Percentiles rank a stretch among this genome's conserved stretches.
phyloP scores from a whole-genome alignment of 2,113 vertebrate genomes.

The Hiodon alosoides region DNA sequence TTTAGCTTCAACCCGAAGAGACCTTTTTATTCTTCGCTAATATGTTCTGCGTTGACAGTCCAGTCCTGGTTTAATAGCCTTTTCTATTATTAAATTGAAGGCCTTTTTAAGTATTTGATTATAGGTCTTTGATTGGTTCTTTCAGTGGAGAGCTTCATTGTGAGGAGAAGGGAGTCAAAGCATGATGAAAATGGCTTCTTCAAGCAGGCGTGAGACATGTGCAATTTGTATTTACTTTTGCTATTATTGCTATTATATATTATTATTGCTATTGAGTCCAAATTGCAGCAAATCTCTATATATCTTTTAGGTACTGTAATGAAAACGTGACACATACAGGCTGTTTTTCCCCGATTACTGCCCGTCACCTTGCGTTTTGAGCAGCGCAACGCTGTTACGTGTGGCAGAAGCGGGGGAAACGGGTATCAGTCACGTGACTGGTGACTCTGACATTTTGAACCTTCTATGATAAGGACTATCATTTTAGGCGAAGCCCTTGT shows the following conservation, averaged over 20 bases:
- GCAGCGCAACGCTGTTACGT: constrained; percentile 42
- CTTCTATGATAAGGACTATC: constrained; percentile 63
- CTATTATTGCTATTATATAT: no score
- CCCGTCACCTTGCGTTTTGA: constrained; percentile 28
- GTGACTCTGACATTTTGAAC: constrained; percentile 54
- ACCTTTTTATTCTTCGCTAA: constrained; percentile 8
- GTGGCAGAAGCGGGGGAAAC: constrained; percentile 44
- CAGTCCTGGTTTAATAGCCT: constrained; percentile 22
- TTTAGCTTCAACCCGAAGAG: constrained; percentile 10
- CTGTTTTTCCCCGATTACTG: neutral
- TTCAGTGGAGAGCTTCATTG: no score
- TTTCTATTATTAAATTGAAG: constrained; percentile 26
- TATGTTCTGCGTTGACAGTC: constrained; percentile 24
- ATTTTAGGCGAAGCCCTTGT: constrained; percentile 55
- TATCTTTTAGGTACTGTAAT: no score
- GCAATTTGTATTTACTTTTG: no score
- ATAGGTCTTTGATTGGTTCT: constrained; percentile 20
- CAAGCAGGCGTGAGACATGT: no score
- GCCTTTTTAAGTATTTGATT: constrained; percentile 27
- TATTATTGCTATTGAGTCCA: no score
- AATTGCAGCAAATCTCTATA: no score
- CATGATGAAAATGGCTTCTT: no score
- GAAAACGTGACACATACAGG: no score
- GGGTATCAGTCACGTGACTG: constrained; percentile 57
- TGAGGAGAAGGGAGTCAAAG: no score